Evolutionary conservation across 2,888 invertebrate species (phyloP), one percentile per base, ranked within the genome.

Genomic region (Dendrolimus pini): DNA sequence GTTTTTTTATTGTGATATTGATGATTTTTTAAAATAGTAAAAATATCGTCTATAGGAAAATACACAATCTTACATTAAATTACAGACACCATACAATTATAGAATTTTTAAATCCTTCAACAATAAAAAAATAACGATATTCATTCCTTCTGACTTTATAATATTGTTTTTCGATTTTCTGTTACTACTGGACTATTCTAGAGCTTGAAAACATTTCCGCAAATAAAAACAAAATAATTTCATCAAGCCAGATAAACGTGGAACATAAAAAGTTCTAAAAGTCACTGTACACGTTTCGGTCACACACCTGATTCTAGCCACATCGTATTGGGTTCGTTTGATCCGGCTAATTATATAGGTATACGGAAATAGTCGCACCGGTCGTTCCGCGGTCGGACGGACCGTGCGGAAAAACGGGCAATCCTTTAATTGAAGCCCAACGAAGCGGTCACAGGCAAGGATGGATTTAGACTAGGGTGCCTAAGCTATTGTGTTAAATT

Each of bases 401-500:
- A 57, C 55, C 61, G 68, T 65, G 70, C 66, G 74, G 72, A 77
- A 83, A 84, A 83, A 78, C 81, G 70, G 74, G 66, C 79, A 78
- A 82, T 83, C 79, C 82, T 79, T 78, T 83, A 83, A 84, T 83
- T 82, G 82, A 79, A 76, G 69, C 67, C 67, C 58, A 59, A 61
- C 67, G 65, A 68, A 67, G 77, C 65, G 77, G 77, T 75, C 72
- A 65, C 68, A 56, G 64, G 57, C 69, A 76, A 78, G 80, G 78
- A 77, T 71, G 54, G n/a, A 30, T 55, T 57, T 61, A 55, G 52
- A 47, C 41, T 52, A 56, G 55, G 55, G 57, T 59, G 54, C 13
- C 55, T 30, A 41, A 10, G 14, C 6, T 18, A 18, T 12, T n/a
- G 14, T 30, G 41, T 47, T 47, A 47, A 10, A 47, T 47, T 47